Percentiles rank a stretch among this genome's conserved stretches.
phyloP scores from a whole-genome alignment of 2,797 vertebrate species.

The Gambelia wislizenii region DNA sequence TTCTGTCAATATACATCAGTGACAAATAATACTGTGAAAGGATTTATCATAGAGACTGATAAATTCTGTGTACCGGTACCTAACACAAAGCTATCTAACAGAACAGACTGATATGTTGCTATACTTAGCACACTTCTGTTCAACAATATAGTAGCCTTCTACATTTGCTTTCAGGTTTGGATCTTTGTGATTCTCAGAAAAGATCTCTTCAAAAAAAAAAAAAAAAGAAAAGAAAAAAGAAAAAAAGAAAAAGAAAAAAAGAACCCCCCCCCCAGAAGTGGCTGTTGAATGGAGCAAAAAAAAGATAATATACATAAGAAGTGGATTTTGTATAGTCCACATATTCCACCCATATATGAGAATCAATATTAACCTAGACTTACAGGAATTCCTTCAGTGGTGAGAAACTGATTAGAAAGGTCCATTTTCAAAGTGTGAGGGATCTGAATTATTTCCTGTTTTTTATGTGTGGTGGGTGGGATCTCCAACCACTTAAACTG shows the following conservation, averaged over 20 bases:
- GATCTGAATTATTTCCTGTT: not conserved
- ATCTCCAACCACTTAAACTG: not conserved
- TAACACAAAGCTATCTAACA: not conserved
- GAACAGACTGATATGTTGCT: not conserved
- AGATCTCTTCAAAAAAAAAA: not conserved
- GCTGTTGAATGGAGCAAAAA: not conserved
- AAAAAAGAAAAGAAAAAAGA: no score
- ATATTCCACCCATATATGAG: no score
- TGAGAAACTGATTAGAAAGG: not conserved
- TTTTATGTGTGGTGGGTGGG: not conserved
- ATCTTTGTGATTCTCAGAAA: not conserved
- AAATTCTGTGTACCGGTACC: not conserved
- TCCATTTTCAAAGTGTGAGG: not conserved
- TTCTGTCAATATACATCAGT: conserved; percentile 30
- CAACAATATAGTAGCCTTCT: not conserved
- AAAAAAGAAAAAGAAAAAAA: no score
- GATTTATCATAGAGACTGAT: not conserved
- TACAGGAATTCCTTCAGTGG: not conserved
- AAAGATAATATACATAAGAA: not conserved
- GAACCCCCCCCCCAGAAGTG: not conserved
- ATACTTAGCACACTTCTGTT: not conserved
- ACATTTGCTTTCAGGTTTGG: not conserved
- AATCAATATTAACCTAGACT: not conserved
- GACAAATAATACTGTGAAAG: not conserved
- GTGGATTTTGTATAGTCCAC: no score